Percentiles rank a stretch among this genome's conserved stretches.
Conservation (phyloP, 1,140 invertebrate species). For the Acromyrmex charruanus region DNA sequence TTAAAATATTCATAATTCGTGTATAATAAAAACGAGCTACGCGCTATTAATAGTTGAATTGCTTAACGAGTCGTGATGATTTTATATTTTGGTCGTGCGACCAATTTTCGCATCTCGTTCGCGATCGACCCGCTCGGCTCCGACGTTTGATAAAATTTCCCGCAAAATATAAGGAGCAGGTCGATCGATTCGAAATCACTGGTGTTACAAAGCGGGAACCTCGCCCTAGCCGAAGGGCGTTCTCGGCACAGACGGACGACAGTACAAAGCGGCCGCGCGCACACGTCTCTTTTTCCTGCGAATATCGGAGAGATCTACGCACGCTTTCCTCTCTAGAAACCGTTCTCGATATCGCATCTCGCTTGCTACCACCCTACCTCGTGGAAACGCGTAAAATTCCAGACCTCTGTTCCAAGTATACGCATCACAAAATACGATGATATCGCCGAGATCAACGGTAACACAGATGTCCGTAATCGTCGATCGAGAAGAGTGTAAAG, state of each 20-base stretch:
- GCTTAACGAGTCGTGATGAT: not conserved
- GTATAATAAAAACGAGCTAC: not conserved
- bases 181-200: conserved; percentile 52
- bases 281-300: conserved; percentile 24
- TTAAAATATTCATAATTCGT: not conserved
- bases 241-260: conserved; percentile 58
- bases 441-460: conserved; percentile 62
- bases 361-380: conserved; percentile 17
- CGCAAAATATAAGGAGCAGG: conserved; percentile 37
- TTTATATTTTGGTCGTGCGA: not conserved
- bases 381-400: conserved; percentile 70
- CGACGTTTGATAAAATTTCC: conserved; percentile 30
- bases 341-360: conserved; percentile 62
- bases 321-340: conserved; percentile 44
- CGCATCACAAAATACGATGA: conserved; percentile 38
- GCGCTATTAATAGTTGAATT: conserved; percentile 1
- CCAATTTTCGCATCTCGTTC: not conserved
- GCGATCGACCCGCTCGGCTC: not conserved
- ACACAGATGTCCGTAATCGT: conserved; percentile 57
- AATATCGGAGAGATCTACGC: conserved; percentile 50
- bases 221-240: conserved; percentile 66
- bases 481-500: conserved; percentile 9
- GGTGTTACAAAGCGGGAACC: conserved; percentile 52
- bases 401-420: conserved; percentile 29
- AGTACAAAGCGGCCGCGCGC: conserved; percentile 60